Conservation (phyloP, 2,113 vertebrate species). For the Xiphias gladius region DNA sequence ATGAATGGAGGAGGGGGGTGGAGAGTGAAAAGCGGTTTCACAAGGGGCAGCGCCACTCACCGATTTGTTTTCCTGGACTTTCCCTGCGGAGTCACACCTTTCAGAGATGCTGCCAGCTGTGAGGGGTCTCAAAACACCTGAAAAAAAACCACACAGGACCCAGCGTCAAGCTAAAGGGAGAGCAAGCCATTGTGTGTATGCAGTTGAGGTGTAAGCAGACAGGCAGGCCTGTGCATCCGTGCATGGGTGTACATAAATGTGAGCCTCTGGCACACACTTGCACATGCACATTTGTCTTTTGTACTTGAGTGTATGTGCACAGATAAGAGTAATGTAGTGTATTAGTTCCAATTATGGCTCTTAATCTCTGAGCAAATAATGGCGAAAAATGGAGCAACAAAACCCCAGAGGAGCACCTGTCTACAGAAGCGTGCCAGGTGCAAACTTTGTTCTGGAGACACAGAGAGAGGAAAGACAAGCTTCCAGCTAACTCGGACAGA, state of each 20-base stretch:
- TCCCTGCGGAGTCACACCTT: constrained; percentile 88
- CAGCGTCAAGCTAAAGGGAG: constrained; percentile 36
- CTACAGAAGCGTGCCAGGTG: constrained; percentile 83
- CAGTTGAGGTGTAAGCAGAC: constrained; percentile 7
- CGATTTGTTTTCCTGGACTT: constrained; percentile 88
- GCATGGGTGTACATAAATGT: constrained; percentile 54
- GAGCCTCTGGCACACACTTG: constrained; percentile 46
- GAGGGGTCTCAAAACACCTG: constrained; percentile 88
- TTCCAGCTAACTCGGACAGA: constrained; percentile 52
- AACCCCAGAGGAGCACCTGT: constrained; percentile 82
- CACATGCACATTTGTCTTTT: constrained; percentile 60
- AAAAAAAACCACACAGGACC: constrained; percentile 80
- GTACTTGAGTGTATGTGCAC: constrained; percentile 64
- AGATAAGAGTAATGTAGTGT: constrained; percentile 78
- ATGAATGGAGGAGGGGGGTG: constrained; percentile 49
- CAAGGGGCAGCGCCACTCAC: constrained; percentile 78
- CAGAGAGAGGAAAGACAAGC: constrained; percentile 49
- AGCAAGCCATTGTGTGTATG: constrained; percentile 61
- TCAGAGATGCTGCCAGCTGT: constrained; percentile 89
- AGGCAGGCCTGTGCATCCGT: background rate
- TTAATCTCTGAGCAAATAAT: constrained; percentile 85
- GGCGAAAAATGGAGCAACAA: constrained; percentile 75
- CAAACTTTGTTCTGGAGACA: constrained; percentile 75
- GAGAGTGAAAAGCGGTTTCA: constrained; percentile 47
- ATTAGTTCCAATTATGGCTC: constrained; percentile 77